Base-by-base conservation (phyloP, 2,888 invertebrate species). In the Nasonovia ribisnigri region DNA sequence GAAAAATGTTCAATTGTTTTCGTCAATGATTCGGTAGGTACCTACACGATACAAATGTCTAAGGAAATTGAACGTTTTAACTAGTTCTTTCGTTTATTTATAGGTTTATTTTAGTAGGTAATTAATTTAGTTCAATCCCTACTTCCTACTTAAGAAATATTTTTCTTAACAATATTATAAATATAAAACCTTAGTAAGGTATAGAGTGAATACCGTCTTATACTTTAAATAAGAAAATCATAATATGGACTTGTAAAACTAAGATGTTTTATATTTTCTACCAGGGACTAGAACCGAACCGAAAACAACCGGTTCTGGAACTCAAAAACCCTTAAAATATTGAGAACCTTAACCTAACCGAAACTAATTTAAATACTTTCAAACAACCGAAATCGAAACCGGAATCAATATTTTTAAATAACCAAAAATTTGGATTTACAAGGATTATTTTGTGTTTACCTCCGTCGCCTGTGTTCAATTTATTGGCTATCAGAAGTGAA, bases 31-130 rank as follows among this genome's bases (percentile, higher is more conserved):
- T 20, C 5, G 51, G 60, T 60, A 60, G 29, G 0, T n/a, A 51
- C 8, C 26, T 57, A 67, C 1, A 0, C 3, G 5, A 0, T 4
- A 16, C 5, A 16, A 4, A 67, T n/a, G 5, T n/a, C 5, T 16
- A 67, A n/a, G 4, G 2, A 16, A 5, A n/a, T n/a, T 77, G 0
- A 36, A 16, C 6, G 67, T 36, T 36, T 16, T 0, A 20, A 13
- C 16, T 36, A 77, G n/a, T 36, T 2, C 6, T 36, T 77, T 77
- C 20, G 0, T 77, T 77, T 8, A 77, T 77, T 36, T 77, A 20
- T 77, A 36, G 6, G 8, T 20, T 77, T 20, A 20, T 36, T 6
- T 1, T 77, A 36, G 54, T n/a, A 8, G n/a, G n/a, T 8, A 13
- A 67, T 67, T n/a, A 0, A n/a, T n/a, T n/a, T n/a, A n/a, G 13